phyloP scores from a whole-genome alignment of 2,113 vertebrate genomes.

The Patagioenas fasciata region DNA sequence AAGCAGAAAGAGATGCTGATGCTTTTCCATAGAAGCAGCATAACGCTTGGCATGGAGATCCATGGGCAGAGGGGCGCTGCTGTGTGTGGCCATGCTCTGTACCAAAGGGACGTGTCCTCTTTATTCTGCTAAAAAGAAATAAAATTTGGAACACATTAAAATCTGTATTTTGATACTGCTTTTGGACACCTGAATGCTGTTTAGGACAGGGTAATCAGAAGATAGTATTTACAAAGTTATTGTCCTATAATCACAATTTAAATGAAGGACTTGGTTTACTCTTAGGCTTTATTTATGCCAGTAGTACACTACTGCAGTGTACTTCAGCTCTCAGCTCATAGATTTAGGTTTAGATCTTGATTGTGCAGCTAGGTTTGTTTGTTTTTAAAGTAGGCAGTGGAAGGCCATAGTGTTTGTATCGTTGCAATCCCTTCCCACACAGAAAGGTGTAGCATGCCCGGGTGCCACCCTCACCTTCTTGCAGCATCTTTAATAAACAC shows the following conservation, averaged over 20 bases:
- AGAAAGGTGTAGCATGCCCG: not conserved
- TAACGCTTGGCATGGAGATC: not conserved
- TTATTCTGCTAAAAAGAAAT: not conserved
- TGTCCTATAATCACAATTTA: not conserved
- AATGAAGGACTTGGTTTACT: not conserved
- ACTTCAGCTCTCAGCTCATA: not conserved
- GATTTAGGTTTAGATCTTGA: not conserved
- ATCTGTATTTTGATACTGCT: not conserved
- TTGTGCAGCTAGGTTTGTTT: not conserved
- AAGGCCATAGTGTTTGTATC: not conserved
- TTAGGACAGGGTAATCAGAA: not conserved
- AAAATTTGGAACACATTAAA: not conserved
- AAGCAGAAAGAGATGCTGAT: not conserved
- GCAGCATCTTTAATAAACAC: not conserved
- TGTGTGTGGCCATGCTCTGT: not conserved
- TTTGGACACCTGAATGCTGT: not conserved
- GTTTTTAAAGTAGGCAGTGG: not conserved
- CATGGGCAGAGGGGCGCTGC: not conserved
- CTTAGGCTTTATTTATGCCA: not conserved
- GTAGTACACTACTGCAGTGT: not conserved
- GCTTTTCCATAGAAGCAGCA: rapidly evolving
- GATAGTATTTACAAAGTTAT: not conserved
- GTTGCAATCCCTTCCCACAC: not conserved
- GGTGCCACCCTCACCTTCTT: not conserved
- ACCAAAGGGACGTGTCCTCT: not conserved